phyloP scores from a whole-genome alignment of 1,140 invertebrate genomes.

The Macrocentrus cingulum region DNA sequence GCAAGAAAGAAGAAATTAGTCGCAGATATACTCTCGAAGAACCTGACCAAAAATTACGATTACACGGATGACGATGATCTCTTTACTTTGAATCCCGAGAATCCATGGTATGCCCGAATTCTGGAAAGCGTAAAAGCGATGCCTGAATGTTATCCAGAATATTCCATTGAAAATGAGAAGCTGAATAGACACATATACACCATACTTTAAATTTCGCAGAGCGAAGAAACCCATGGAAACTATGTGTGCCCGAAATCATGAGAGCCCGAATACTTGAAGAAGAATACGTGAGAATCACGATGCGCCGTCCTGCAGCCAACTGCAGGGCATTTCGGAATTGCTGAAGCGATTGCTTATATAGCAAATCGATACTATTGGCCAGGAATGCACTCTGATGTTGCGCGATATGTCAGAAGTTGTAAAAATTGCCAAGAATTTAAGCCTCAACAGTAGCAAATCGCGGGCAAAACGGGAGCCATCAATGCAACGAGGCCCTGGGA shows the following conservation, averaged over 20 bases:
- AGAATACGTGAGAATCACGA: slow-evolving; percentile 32
- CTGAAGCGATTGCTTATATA: slow-evolving; percentile 28
- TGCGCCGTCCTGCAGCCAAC: too few relatives aligned
- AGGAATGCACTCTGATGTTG: slow-evolving; percentile 12
- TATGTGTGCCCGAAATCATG: slow-evolving; percentile 7
- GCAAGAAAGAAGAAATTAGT: too few relatives aligned
- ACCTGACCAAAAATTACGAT: too few relatives aligned
- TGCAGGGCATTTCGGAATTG: slow-evolving; percentile 30
- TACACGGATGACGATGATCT: too few relatives aligned
- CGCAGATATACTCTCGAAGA: too few relatives aligned
- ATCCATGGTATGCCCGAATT: too few relatives aligned
- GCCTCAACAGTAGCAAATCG: not conserved
- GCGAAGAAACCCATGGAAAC: slow-evolving; percentile 24
- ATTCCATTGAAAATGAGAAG: slow-evolving; percentile 20
- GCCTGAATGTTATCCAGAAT: slow-evolving; percentile 20
- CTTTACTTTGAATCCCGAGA: too few relatives aligned
- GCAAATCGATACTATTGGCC: slow-evolving; percentile 31
- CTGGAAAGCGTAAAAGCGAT: not conserved
- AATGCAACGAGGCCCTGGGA: not conserved
- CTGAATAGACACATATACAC: slow-evolving; percentile 18
- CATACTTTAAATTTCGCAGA: slow-evolving; percentile 9
- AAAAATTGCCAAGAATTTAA: slow-evolving; percentile 2
- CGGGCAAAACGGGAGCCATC: slow-evolving; percentile 9
- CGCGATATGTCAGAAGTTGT: slow-evolving; percentile 26
- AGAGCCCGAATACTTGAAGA: not conserved